A percentile compares a stretch with the other conserved stretches of the same genome.
phyloP scores from a whole-genome alignment of 2,888 invertebrate species.

The Philaethria dido region DNA sequence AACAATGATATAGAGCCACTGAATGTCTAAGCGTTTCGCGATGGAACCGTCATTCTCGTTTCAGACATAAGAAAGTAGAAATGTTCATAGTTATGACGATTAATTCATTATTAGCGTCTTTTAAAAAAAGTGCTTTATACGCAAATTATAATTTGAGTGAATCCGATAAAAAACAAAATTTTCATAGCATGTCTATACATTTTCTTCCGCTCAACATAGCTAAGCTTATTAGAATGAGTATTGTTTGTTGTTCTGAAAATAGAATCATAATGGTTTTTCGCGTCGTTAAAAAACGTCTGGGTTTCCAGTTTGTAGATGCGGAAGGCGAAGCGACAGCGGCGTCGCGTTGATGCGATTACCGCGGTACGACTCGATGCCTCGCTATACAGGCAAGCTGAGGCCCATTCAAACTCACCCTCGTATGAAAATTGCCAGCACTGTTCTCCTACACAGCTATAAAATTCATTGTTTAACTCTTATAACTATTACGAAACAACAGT shows the following conservation, averaged over 20 bases:
- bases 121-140: too few relatives aligned
- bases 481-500: slow-evolving; percentile 79
- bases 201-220: slow-evolving; percentile 28
- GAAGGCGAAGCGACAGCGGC: slow-evolving; percentile 48
- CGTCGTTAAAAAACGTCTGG: slow-evolving; percentile 70
- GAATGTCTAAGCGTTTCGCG: too few relatives aligned
- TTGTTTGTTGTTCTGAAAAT: slow-evolving; percentile 72
- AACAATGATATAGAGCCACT: too few relatives aligned
- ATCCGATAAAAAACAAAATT: slow-evolving; percentile 21
- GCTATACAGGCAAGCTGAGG: slow-evolving; percentile 77
- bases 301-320: slow-evolving; percentile 54
- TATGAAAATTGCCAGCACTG: slow-evolving; percentile 80
- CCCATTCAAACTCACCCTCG: slow-evolving; percentile 72
- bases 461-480: slow-evolving; percentile 80
- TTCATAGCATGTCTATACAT: neutral
- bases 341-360: slow-evolving; percentile 87
- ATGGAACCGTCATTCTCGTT: too few relatives aligned
- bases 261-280: slow-evolving; percentile 79
- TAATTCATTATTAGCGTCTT: too few relatives aligned
- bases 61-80: too few relatives aligned
- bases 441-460: slow-evolving; percentile 73
- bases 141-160: slow-evolving; percentile 5
- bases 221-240: slow-evolving; percentile 69
- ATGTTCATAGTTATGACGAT: too few relatives aligned
- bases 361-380: slow-evolving; percentile 85